Conservation (phyloP, 1,140 invertebrate species). For the Metopolophium dirhodum region DNA sequence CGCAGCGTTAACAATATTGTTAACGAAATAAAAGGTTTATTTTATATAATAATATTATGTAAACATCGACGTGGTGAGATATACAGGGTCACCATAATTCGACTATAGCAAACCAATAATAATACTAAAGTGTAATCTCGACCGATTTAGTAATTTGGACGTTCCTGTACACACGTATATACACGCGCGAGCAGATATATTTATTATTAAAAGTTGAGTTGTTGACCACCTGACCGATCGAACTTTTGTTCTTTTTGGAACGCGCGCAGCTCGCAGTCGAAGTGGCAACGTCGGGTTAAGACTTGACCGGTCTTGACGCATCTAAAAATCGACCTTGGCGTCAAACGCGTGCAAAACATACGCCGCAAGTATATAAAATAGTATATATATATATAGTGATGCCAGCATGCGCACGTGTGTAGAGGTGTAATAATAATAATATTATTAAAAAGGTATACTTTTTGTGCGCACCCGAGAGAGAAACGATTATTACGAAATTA, state of each 20-base stretch:
- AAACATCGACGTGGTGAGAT: not conserved
- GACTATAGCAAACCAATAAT: not conserved
- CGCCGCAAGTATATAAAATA: not conserved
- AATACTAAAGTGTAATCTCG: not conserved
- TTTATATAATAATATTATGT: not conserved
- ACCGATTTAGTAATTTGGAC: not conserved
- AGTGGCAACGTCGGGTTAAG: not conserved
- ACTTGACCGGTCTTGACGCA: not conserved
- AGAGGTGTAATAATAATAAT: not conserved
- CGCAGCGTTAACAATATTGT: not conserved
- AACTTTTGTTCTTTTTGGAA: conserved; percentile 18
- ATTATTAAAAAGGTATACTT: not conserved
- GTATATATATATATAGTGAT: not conserved
- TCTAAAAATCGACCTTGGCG: conserved; percentile 2
- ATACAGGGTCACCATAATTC: not conserved
- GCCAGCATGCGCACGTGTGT: not conserved
- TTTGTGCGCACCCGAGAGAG: not conserved
- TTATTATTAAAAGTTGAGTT: not conserved
- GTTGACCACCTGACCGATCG: not conserved
- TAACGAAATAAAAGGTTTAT: not conserved
- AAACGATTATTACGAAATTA: not conserved
- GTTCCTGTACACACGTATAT: not conserved
- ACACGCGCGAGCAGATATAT: not conserved
- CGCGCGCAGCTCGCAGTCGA: not conserved
- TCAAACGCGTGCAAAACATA: not conserved